phyloP scores from a whole-genome alignment of 2,888 invertebrate genomes.

The Apodemia hepburni region DNA sequence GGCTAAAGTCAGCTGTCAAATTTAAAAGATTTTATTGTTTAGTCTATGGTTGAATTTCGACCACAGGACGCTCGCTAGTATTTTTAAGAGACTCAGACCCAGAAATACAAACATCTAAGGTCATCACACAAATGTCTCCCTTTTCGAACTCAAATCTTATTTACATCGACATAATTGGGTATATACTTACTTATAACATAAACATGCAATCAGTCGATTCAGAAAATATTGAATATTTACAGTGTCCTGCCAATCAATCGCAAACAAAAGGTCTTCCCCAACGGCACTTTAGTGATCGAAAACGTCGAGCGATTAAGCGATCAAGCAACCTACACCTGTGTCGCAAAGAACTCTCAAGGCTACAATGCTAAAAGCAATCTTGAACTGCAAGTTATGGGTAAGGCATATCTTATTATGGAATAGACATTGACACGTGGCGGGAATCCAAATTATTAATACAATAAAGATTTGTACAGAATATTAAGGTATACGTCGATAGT shows the following conservation, averaged over 20 bases:
- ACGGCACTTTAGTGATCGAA: conserved; percentile 95
- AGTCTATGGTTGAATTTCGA: no score
- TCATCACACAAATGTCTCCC: no score
- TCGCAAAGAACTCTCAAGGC: conserved; percentile 94
- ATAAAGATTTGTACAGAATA: no score
- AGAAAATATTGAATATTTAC: conserved; percentile 30
- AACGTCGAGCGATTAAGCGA: conserved; percentile 95
- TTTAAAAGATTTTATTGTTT: no score
- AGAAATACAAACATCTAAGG: no score
- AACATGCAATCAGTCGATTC: neutral
- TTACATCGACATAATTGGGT: no score
- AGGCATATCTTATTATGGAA: conserved; percentile 66
- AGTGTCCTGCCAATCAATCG: conserved; percentile 95
- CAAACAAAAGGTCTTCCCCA: conserved; percentile 95
- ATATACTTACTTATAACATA: no score
- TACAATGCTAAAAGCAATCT: conserved; percentile 93
- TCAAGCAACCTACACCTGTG: conserved; percentile 96
- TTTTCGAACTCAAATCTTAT: no score
- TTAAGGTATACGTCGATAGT: no score
- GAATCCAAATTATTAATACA: neutral
- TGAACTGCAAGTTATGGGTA: conserved; percentile 98
- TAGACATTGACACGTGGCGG: neutral
- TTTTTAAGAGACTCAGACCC: no score
- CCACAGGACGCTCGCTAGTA: no score
- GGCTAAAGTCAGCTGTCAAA: no score